Evolutionary conservation across 2,888 invertebrate genomes (phyloP).

Genomic region (Drosophila pegasa): DNA sequence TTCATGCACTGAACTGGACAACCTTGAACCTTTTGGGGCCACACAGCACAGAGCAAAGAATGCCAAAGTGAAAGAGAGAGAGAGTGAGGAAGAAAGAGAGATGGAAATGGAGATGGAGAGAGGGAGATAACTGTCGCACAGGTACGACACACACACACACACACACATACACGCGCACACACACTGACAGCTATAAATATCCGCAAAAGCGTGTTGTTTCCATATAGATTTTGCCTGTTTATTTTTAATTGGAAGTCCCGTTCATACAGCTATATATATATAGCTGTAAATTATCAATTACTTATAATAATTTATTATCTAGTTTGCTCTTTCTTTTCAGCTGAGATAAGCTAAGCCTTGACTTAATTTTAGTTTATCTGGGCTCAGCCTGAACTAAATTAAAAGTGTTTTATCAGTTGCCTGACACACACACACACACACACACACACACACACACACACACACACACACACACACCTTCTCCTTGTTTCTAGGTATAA

Average conservation of each 20-base stretch:
- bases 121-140: constrained; percentile 27
- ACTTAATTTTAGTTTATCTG: not conserved
- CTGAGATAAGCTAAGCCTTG: not conserved
- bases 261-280: constrained; percentile 1
- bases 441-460: not conserved
- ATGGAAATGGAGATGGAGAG: constrained; percentile 7
- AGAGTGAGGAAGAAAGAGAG: not conserved
- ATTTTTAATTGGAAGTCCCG: constrained; percentile 19
- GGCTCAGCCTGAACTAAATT: not conserved
- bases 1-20: constrained; percentile 61
- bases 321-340: rapidly evolving
- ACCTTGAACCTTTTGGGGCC: constrained; percentile 77
- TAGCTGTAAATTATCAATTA: not conserved
- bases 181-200: constrained; percentile 49
- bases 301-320: not conserved
- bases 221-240: constrained; percentile 21
- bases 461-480: not conserved
- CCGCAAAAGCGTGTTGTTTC: constrained; percentile 33
- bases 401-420: not conserved
- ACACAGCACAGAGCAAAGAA: constrained; percentile 26
- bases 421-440: constrained; percentile 8
- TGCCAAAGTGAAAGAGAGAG: not conserved
- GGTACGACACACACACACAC: constrained; percentile 28
- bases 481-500: not conserved
- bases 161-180: not conserved